Conservation (phyloP, 2,797 vertebrate genomes). For the Hypotaenidia okinawae region DNA sequence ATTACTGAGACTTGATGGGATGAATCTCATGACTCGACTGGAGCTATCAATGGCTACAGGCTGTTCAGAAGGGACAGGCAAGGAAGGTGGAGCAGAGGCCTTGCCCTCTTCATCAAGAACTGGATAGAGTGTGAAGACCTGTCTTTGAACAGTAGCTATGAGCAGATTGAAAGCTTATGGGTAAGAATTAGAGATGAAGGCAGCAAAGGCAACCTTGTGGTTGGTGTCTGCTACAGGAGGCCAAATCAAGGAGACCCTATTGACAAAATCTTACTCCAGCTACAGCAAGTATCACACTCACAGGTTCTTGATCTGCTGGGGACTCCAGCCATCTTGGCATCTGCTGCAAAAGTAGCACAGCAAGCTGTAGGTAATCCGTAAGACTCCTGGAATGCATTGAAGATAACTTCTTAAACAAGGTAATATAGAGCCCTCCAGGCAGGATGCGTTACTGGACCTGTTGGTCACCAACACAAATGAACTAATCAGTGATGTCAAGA, state of each 20-base stretch:
- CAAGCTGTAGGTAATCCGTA: too few species aligned
- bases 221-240: background rate
- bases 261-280: too few species aligned
- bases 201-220: background rate
- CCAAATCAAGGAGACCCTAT: background rate
- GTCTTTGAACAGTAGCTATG: background rate
- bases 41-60: background rate
- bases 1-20: background rate
- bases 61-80: background rate
- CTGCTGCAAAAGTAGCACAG: too few species aligned
- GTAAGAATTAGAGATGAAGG: background rate
- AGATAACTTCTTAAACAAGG: too few species aligned
- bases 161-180: background rate
- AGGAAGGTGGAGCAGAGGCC: background rate
- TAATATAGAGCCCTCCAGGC: too few species aligned
- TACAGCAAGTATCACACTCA: too few species aligned
- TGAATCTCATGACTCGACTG: rapidly evolving
- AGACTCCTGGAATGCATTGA: too few species aligned
- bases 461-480: too few species aligned
- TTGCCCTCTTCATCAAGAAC: background rate
- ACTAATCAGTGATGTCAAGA: too few species aligned
- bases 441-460: too few species aligned
- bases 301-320: too few species aligned
- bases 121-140: background rate
- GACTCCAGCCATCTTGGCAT: too few species aligned